Evolutionary conservation across 2,888 invertebrate genomes (phyloP), one percentile per base, ranked within the genome.

Genomic region (Sphaerophoria rueppellii): DNA sequence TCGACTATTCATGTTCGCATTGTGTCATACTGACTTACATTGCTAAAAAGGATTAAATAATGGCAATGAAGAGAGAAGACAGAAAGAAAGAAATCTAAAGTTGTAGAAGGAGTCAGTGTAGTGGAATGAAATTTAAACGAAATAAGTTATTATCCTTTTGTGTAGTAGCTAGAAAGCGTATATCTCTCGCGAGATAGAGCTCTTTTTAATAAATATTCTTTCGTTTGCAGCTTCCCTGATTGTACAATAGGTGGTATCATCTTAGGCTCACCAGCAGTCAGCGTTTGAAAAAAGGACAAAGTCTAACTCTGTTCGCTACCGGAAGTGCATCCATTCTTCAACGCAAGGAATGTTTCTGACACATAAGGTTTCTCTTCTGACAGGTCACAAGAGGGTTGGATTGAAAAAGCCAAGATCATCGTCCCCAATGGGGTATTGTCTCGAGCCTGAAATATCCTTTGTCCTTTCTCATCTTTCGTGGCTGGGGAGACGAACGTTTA

Each of bases 1-100:
- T 75, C 63, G 74, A 61, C 80, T 75, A 83, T 83, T 83, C 75
- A 75, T 85, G 76, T 85, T 73, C 80, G 72, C 85, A 76, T 81
- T 81, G 75, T 85, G 85, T 85, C 76, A 85, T 77, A 85, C 85
- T 85, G 85, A 81, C 85, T 85, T 85, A 85, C 81, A 85, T 85
- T 54, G 70, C 76, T 73, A 73, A 61, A 76, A 77, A 77, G 76
- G 70, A 85, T 81, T 70, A 81, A 75, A 75, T 67, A 67, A 67
- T 54, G 52, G 67, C 65, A 35, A 71, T 48, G 7, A 32, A 61
- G 11, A 50, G 48, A 65, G 58, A 14, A 52, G 14, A 58, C 1
- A 24, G 24, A 24, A 24, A 55, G 58, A 43, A 43, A 43, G 9
- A 6, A 75, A 37, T 37, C 55, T 24, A 48, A 40, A 48, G 40